phyloP scores from a whole-genome alignment of 2,113 vertebrate genomes.

The Sinosuthora webbiana region DNA sequence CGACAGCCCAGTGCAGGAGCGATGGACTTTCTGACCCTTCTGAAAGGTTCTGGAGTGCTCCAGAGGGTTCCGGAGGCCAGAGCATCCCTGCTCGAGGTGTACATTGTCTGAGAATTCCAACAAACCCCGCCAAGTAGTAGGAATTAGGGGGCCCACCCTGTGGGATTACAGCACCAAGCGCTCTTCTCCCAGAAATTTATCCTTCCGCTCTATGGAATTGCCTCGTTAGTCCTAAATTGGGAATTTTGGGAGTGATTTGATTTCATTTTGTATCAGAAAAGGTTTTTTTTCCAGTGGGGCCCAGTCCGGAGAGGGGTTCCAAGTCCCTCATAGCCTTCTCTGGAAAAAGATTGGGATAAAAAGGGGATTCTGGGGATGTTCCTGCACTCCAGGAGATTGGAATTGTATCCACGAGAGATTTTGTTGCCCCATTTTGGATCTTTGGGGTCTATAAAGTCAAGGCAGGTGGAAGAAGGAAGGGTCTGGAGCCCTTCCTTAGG shows the following conservation, averaged over 20 bases:
- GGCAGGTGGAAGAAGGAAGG: neutral
- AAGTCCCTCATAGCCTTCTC: neutral
- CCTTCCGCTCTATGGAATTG: neutral
- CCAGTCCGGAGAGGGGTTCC: rapidly evolving
- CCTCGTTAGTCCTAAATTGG: neutral
- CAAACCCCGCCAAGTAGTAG: neutral
- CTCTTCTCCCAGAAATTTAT: neutral
- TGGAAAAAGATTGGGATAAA: neutral
- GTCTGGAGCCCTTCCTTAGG: neutral
- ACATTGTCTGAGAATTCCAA: neutral
- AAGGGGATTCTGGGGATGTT: neutral
- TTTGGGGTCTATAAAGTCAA: neutral
- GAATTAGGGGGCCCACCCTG: neutral
- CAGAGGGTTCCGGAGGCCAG: neutral
- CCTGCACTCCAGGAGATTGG: neutral
- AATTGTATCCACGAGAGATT: neutral
- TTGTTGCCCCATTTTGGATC: neutral
- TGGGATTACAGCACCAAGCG: neutral
- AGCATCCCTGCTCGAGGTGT: neutral
- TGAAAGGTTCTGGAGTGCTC: neutral
- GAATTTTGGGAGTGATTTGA: neutral
- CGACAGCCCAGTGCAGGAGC: constrained; percentile 84
- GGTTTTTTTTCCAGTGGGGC: neutral
- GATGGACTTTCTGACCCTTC: constrained; percentile 90
- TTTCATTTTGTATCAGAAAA: neutral